Evolutionary conservation across 2,113 vertebrate species (phyloP).

Genomic region (Chaetura pelagica): DNA sequence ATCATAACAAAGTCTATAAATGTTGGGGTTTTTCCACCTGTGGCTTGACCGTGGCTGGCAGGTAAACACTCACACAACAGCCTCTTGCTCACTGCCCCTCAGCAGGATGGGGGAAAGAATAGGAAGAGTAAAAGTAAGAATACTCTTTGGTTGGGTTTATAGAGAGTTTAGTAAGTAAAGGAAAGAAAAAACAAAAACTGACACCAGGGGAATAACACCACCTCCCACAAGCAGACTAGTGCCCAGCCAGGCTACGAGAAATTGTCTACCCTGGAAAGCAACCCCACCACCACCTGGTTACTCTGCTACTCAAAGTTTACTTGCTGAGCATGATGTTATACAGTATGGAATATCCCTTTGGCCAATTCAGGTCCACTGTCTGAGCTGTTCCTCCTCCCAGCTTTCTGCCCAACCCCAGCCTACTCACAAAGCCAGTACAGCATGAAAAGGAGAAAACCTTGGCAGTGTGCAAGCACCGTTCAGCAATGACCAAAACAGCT

Average conservation of each 20-base stretch:
- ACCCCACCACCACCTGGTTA: neutral
- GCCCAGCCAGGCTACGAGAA: neutral
- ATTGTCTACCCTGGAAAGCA: neutral
- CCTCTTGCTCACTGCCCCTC: neutral
- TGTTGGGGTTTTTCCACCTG: rapidly evolving
- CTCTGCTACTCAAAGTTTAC: neutral
- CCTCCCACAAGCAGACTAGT: neutral
- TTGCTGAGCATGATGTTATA: neutral
- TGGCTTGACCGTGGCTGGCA: neutral
- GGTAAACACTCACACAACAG: neutral
- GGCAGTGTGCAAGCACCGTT: neutral
- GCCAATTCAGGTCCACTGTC: neutral
- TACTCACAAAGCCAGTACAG: neutral
- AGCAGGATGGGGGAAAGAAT: rapidly evolving
- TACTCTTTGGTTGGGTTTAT: neutral
- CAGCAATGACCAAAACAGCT: neutral
- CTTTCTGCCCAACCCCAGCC: neutral
- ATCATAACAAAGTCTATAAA: neutral
- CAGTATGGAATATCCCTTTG: neutral
- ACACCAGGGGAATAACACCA: neutral
- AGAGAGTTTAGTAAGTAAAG: neutral
- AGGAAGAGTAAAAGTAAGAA: neutral
- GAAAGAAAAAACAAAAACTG: neutral
- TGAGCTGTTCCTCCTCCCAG: neutral
- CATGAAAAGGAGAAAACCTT: neutral